Evolutionary conservation across 1,140 invertebrate genomes (phyloP).

Genomic region (Monochamus saltuarius): DNA sequence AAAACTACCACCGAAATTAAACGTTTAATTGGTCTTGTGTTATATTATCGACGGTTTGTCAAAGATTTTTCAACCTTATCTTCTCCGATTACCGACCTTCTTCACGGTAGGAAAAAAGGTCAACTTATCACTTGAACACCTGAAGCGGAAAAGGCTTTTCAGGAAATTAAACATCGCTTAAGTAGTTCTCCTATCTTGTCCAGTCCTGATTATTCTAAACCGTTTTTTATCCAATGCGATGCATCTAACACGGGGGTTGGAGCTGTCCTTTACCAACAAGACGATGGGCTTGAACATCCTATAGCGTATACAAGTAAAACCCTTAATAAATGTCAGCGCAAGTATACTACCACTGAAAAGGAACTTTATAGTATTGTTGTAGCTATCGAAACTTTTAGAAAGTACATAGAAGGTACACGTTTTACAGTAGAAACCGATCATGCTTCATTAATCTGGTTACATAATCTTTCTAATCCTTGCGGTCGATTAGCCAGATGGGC

Average conservation of each 20-base stretch:
- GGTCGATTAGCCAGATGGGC: conserved; percentile 1
- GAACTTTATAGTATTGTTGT: conserved; percentile 17
- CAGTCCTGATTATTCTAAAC: conserved; percentile 44
- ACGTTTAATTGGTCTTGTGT: conserved; percentile 18
- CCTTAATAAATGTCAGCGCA: conserved; percentile 37
- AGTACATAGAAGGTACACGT: conserved; percentile 34
- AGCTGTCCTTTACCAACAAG: conserved; percentile 37
- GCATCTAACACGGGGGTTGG: conserved; percentile 37
- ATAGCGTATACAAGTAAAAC: conserved; percentile 53
- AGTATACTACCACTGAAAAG: conserved; percentile 20
- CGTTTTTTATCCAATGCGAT: conserved; percentile 43
- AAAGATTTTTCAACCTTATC: conserved; percentile 15
- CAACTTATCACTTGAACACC: conserved; percentile 7
- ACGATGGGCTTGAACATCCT: conserved; percentile 48
- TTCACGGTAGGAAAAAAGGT: conserved; percentile 15
- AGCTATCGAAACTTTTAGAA: conserved; percentile 21
- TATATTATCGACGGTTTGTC: conserved; percentile 23
- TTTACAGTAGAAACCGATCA: conserved; percentile 56
- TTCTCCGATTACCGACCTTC: conserved; percentile 37
- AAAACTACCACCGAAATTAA: conserved; percentile 30
- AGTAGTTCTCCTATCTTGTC: conserved; percentile 37
- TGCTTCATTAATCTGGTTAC: conserved; percentile 51
- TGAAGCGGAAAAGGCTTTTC: conserved; percentile 7
- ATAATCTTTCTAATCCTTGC: conserved; percentile 38
- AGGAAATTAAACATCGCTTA: conserved; percentile 4